Conservation (phyloP, 1,140 invertebrate species). For the Lethocerus indicus region DNA sequence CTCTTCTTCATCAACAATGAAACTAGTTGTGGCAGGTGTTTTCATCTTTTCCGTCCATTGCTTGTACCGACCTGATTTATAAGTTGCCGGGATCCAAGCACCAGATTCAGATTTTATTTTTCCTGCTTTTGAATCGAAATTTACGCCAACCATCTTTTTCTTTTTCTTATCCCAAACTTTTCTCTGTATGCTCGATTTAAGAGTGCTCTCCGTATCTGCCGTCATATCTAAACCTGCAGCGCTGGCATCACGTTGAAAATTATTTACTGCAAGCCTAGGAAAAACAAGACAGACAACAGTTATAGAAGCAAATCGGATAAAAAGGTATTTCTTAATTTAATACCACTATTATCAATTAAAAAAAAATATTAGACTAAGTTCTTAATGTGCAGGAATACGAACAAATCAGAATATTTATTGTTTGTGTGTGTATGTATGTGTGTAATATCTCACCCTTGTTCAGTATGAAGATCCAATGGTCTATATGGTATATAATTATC, state of each 20-base stretch:
- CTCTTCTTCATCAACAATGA: constrained; percentile 39
- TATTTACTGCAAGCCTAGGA: constrained; percentile 52
- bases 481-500: constrained; percentile 78
- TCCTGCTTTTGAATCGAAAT: constrained; percentile 28
- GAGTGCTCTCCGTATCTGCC: constrained; percentile 51
- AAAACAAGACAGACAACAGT: background rate
- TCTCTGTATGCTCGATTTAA: constrained; percentile 29
- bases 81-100: constrained; percentile 80
- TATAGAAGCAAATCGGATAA: background rate
- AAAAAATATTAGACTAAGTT: background rate
- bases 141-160: constrained; percentile 74
- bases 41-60: constrained; percentile 77
- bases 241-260: constrained; percentile 52
- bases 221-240: constrained; percentile 59
- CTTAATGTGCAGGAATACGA: background rate
- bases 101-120: constrained; percentile 93
- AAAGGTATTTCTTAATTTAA: background rate
- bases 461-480: constrained; percentile 70
- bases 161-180: constrained; percentile 79
- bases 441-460: constrained; percentile 52
- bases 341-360: background rate
- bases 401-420: background rate
- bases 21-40: constrained; percentile 35
- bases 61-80: constrained; percentile 77
- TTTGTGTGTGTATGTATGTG: background rate